phyloP scores from a whole-genome alignment of 2,797 vertebrate species.

The Cryptoprocta ferox region DNA sequence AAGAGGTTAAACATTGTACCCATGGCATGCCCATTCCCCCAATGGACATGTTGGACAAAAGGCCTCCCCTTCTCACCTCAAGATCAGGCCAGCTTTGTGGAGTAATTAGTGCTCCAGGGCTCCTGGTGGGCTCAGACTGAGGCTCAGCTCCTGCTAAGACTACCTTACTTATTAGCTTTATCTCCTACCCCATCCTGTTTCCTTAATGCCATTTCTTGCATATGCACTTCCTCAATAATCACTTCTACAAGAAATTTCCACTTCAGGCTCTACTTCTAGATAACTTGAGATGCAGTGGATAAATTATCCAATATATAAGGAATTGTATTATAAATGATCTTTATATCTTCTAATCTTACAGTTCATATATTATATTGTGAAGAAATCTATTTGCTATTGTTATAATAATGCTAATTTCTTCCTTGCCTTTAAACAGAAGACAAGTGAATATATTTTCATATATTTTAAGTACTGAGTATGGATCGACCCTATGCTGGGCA shows the following conservation, averaged over 20 bases:
- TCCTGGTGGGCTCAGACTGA: not conserved
- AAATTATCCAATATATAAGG: not conserved
- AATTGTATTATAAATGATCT: not conserved
- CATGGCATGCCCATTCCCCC: not conserved
- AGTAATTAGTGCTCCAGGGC: not conserved
- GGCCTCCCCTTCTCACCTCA: not conserved
- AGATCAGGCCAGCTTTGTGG: not conserved
- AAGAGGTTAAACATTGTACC: not conserved
- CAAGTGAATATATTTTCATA: not conserved
- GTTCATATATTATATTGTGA: not conserved
- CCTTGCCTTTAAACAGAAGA: not conserved
- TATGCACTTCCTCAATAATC: not conserved
- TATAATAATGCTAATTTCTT: not conserved
- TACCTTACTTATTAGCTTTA: not conserved
- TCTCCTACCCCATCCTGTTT: not conserved
- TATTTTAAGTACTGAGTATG: not conserved
- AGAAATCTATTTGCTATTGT: not conserved
- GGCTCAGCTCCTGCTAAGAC: not conserved
- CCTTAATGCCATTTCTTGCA: not conserved
- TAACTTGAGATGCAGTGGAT: not conserved
- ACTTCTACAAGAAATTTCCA: not conserved
- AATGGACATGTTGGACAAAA: not conserved
- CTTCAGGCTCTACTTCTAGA: not conserved
- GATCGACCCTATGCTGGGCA: not conserved
- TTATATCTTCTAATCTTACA: not conserved